phyloP scores from a whole-genome alignment of 2,797 vertebrate genomes.

The Artibeus lituratus region DNA sequence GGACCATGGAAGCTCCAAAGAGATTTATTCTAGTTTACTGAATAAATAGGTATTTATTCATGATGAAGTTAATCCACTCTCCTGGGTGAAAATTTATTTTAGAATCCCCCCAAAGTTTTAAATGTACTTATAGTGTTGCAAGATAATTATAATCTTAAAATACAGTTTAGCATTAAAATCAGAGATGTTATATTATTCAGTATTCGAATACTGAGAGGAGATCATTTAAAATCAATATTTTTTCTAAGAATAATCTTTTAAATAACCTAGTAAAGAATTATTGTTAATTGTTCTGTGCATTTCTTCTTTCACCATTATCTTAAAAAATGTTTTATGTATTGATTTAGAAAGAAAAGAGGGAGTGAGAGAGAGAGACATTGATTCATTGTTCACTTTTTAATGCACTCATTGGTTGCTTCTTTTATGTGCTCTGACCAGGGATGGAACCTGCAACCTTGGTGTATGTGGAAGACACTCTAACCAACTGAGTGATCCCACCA shows the following conservation, averaged over 20 bases:
- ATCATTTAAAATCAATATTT: not conserved
- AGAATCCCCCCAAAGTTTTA: not conserved
- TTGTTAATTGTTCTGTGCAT: not conserved
- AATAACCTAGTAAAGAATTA: not conserved
- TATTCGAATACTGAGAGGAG: not conserved
- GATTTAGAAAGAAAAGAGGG: not conserved
- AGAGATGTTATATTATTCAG: not conserved
- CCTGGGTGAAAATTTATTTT: constrained; percentile 4
- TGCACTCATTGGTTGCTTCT: not conserved
- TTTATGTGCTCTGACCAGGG: not conserved
- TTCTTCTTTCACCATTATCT: not conserved
- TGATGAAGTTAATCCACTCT: not conserved
- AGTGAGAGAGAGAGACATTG: too few species aligned
- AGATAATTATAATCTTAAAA: constrained; percentile 7
- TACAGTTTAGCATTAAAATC: not conserved
- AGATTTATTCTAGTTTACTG: constrained; percentile 28
- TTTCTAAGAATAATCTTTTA: not conserved
- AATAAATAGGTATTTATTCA: constrained; percentile 34
- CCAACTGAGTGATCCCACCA: not conserved
- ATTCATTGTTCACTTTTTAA: not conserved
- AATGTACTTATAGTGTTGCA: not conserved
- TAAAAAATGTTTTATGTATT: not conserved
- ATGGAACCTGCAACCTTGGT: not conserved
- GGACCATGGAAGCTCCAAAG: not conserved
- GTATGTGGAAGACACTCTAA: not conserved